Conservation (phyloP, 1,140 invertebrate species). For the Halesus radiatus region DNA sequence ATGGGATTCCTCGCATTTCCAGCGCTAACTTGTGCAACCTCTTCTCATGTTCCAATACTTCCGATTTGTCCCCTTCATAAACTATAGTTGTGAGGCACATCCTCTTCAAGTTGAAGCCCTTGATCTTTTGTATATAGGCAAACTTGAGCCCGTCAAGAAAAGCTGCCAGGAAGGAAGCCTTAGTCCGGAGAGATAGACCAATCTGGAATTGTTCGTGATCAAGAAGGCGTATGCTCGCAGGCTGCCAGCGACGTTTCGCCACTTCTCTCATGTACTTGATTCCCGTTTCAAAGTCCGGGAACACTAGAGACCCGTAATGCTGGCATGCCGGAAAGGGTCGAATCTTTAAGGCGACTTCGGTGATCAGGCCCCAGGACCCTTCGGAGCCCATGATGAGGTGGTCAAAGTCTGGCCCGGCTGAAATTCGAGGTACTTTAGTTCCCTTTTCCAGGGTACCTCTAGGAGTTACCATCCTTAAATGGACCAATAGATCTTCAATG, state of each 20-base stretch:
- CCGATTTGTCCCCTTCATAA: constrained; percentile 75
- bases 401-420: constrained; percentile 80
- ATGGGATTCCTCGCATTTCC: constrained; percentile 71
- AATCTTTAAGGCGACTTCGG: constrained; percentile 81
- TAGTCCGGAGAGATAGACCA: constrained; percentile 76
- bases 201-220: constrained; percentile 84
- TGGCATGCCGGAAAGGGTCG: constrained; percentile 74
- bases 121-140: constrained; percentile 77
- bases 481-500: constrained; percentile 80
- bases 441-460: constrained; percentile 74
- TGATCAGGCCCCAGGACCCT: constrained; percentile 80
- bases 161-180: constrained; percentile 67
- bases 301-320: constrained; percentile 80
- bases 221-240: constrained; percentile 79
- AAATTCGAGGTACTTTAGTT: constrained; percentile 75
- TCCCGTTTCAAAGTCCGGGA: constrained; percentile 78
- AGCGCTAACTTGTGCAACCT: constrained; percentile 74
- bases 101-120: constrained; percentile 75
- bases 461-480: constrained; percentile 78
- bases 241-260: constrained; percentile 73
- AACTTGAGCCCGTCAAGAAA: constrained; percentile 75
- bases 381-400: constrained; percentile 82
- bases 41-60: constrained; percentile 75
- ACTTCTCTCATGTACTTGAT: constrained; percentile 76
- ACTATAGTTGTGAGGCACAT: constrained; percentile 79